Evolutionary conservation across 1,140 invertebrate genomes (phyloP).

Genomic region (Onthophagus taurus): DNA sequence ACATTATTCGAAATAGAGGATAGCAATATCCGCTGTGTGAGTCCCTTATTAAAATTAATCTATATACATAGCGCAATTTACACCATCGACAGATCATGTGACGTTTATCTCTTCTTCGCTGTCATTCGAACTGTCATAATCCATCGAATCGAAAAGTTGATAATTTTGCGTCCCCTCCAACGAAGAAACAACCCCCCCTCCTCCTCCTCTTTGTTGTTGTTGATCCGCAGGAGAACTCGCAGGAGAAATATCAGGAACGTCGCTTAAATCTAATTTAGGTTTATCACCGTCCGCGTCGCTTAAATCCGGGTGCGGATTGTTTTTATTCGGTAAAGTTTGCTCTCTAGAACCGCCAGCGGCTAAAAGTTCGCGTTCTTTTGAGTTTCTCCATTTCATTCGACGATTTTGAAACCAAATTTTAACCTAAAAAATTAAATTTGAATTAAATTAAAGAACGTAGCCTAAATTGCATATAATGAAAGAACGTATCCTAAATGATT

Average conservation of each 20-base stretch:
- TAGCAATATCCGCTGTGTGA: too few species aligned
- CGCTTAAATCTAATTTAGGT: constrained; percentile 48
- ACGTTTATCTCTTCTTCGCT: constrained; percentile 74
- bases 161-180: constrained; percentile 19
- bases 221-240: constrained; percentile 33
- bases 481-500: too few species aligned
- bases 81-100: constrained; percentile 64
- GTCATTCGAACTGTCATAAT: constrained; percentile 60
- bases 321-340: constrained; percentile 92
- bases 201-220: constrained; percentile 16
- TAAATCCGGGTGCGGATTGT: constrained; percentile 92
- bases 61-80: too few species aligned
- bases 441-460: background rate
- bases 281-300: constrained; percentile 80
- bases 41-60: too few species aligned
- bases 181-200: constrained; percentile 9
- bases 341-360: constrained; percentile 87
- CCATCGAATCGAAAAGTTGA: constrained; percentile 34
- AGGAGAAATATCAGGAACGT: constrained; percentile 39
- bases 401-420: constrained; percentile 97
- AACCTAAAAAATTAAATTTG: constrained; percentile 55
- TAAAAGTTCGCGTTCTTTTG: constrained; percentile 89
- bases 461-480: too few species aligned
- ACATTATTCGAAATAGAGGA: too few species aligned
- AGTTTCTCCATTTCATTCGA: constrained; percentile 95